phyloP scores from a whole-genome alignment of 2,113 vertebrate genomes.

The Rhinoptilus africanus region DNA sequence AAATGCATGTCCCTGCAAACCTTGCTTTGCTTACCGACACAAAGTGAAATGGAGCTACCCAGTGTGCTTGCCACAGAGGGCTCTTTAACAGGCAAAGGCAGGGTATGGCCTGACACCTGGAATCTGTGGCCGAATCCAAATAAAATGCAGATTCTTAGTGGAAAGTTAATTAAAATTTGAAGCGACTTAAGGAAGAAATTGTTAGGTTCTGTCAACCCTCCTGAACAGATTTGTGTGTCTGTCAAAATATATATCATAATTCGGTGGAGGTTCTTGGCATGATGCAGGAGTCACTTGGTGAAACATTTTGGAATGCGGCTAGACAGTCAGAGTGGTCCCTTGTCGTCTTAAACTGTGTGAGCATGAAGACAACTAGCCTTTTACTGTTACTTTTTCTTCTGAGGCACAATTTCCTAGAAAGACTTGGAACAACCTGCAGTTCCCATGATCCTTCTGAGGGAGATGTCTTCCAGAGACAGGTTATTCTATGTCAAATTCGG shows the following conservation, averaged over 20 bases:
- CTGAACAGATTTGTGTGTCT: background rate
- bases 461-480: background rate
- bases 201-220: background rate
- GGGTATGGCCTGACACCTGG: background rate
- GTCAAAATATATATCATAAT: background rate
- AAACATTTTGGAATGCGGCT: background rate
- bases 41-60: background rate
- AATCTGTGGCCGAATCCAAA: background rate
- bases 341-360: background rate
- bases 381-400: background rate
- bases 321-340: background rate
- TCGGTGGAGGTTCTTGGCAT: background rate
- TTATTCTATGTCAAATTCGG: background rate
- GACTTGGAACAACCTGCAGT: constrained; percentile 21
- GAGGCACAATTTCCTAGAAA: constrained; percentile 26
- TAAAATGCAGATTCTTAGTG: background rate
- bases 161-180: background rate
- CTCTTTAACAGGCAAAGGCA: background rate
- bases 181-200: background rate
- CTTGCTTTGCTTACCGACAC: background rate
- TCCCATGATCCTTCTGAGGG: background rate
- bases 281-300: background rate
- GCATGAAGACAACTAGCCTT: background rate
- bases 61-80: background rate
- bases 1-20: background rate